Base-by-base conservation (phyloP, 2,113 vertebrate genomes). In the Dendropsophus ebraccatus region DNA sequence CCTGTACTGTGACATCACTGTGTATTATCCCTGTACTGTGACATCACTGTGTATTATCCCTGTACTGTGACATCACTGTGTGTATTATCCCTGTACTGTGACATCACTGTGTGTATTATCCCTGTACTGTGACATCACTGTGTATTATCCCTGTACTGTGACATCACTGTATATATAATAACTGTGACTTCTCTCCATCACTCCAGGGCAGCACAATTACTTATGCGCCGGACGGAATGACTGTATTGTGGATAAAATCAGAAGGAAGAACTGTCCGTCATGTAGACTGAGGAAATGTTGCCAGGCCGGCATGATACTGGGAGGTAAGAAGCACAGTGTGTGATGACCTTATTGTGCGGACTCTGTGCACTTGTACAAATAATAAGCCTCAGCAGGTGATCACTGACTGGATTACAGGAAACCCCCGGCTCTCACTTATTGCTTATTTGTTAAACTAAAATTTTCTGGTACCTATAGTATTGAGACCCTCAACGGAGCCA, bases 211-310 rank as follows among this genome's bases (percentile, higher is more conserved):
- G 89, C 97, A 99, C 90, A 99, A 97, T 87, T 99, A 99, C 88
- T 92, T 99, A 28, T 99, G 98, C 84, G 98, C 98, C n/a, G 98
- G 98, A 88, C 94, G 98, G 87, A 99, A 99, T 52, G 98, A 99
- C 92, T 99, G 98, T 92, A 99, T 99, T 87, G 97, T 99, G 50
- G 98, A 99, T 93, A 99, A 99, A 92, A 97, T 99, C 84, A 95
- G 98, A 77, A 96, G 98, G 86, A 99, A 99, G 92, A 99, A 99
- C 88, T 99, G 98, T 87, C 98, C 98, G 0, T 97, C 98, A 0
- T 99, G 98, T 91, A 98, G 98, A 67, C 95, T 99, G 69, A 92
- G 97, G 90, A 99, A 99, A 90, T 99, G 98, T 90, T 99, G 97
- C 88, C 97, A 99, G 88, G 97, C 98, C 0, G 98, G 98, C 79